Evolutionary conservation across 2,113 vertebrate species (phyloP).

Genomic region (Desmodus rotundus): DNA sequence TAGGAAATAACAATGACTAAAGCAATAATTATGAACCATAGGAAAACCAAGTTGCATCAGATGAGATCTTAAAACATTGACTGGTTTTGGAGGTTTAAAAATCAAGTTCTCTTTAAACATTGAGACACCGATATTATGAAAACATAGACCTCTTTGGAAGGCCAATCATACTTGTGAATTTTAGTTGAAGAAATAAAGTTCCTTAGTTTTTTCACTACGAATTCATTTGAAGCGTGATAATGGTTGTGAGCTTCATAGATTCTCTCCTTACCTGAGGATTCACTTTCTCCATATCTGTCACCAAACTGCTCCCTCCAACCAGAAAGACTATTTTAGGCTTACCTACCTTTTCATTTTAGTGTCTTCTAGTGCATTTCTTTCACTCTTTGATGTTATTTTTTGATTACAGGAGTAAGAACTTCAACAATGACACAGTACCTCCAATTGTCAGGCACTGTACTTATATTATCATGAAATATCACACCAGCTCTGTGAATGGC

Average conservation of each 20-base stretch:
- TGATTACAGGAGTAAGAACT: slow-evolving; percentile 21
- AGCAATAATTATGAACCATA: background rate
- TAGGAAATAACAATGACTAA: background rate
- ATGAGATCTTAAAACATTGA: slow-evolving; percentile 39
- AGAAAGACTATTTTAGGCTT: background rate
- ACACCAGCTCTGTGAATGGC: background rate
- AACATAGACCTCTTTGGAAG: background rate
- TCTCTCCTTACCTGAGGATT: background rate
- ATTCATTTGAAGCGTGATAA: slow-evolving; percentile 17
- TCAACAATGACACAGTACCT: slow-evolving; percentile 8
- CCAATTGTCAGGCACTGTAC: background rate
- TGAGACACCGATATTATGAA: background rate
- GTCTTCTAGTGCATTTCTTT: slow-evolving; percentile 3
- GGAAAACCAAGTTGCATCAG: slow-evolving; percentile 39
- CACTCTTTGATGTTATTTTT: slow-evolving; percentile 10
- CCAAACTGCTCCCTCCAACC: background rate
- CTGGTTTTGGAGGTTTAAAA: slow-evolving; percentile 13
- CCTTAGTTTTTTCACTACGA: background rate
- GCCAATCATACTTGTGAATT: background rate
- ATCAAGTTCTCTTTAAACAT: slow-evolving; percentile 10
- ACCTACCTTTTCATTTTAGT: slow-evolving; percentile 13
- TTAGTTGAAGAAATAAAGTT: slow-evolving; percentile 7
- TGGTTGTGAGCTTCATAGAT: background rate
- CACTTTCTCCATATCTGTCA: background rate
- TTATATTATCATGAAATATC: slow-evolving; percentile 15